A percentile compares a stretch with the other conserved stretches of the same genome.
phyloP scores from a whole-genome alignment of 2,888 invertebrate genomes.

The Dicycla oo region DNA sequence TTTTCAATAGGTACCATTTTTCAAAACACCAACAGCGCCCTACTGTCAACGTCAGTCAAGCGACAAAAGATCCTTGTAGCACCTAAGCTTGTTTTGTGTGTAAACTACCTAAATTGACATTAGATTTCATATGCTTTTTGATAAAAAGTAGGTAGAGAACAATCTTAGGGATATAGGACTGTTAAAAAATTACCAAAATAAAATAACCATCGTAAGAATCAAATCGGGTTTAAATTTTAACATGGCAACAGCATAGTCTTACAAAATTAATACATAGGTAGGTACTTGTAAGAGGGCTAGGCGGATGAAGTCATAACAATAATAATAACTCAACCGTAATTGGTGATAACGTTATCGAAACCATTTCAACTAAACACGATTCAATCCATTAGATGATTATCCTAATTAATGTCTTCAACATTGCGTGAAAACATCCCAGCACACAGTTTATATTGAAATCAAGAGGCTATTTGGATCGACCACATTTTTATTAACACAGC shows the following conservation, averaged over 20 bases:
- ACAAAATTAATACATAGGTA: slow-evolving; percentile 1
- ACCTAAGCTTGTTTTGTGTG: no score
- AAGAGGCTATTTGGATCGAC: no score
- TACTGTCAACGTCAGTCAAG: not conserved
- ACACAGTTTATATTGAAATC: no score
- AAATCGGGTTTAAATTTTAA: not conserved
- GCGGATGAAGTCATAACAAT: slow-evolving; percentile 5
- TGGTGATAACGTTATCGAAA: slow-evolving; percentile 19
- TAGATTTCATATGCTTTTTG: not conserved
- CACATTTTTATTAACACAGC: no score
- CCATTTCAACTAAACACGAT: slow-evolving; percentile 7
- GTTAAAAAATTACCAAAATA: not conserved
- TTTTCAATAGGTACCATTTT: no score
- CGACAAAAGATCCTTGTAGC: not conserved
- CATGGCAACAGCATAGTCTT: not conserved
- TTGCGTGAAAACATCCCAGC: slow-evolving; percentile 18
- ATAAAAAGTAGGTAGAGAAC: not conserved
- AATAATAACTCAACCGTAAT: slow-evolving; percentile 8
- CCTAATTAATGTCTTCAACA: slow-evolving; percentile 4
- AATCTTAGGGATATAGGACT: no score
- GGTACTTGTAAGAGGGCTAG: not conserved
- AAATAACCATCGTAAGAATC: not conserved
- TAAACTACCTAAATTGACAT: not conserved
- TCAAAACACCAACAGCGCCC: not conserved
- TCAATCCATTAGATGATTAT: slow-evolving; percentile 16